These are phyloP conservation scores for Gallinago media DNA, from an alignment of 2,113 vertebrate genomes.

Conservation along the genomic window DNA sequence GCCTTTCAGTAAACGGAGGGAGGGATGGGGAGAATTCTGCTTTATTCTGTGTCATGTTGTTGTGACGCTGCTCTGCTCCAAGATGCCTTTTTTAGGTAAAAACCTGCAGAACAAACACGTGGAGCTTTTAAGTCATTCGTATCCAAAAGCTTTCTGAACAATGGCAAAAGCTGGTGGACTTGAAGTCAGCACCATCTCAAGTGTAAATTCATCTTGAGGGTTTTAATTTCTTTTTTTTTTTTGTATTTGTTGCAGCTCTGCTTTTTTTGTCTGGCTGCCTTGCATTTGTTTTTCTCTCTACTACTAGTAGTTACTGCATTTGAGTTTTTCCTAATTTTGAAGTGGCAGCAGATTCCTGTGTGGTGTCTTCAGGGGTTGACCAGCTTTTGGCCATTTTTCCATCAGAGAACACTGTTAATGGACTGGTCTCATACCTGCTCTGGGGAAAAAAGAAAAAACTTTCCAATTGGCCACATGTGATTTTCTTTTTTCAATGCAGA, in stretches of 20 bases:
- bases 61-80: neutral
- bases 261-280: neutral
- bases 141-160: neutral
- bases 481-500: neutral
- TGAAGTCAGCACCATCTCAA: neutral
- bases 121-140: neutral
- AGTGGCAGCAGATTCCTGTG: neutral
- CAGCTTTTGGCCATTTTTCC: neutral
- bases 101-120: fast-evolving
- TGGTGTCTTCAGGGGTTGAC: neutral
- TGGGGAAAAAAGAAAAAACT: neutral
- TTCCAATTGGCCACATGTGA: neutral
- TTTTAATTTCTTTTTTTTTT: neutral
- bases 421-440: neutral
- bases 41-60: neutral
- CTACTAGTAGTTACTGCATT: neutral
- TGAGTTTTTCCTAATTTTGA: neutral
- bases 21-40: neutral
- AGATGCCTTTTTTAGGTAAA: neutral
- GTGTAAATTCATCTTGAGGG: neutral
- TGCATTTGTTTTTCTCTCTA: neutral
- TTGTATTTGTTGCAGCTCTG: neutral
- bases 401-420: neutral
- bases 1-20: neutral
- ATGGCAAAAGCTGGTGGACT: neutral